Conservation (phyloP, 2,888 invertebrate genomes). For the Deilephila porcellus region DNA sequence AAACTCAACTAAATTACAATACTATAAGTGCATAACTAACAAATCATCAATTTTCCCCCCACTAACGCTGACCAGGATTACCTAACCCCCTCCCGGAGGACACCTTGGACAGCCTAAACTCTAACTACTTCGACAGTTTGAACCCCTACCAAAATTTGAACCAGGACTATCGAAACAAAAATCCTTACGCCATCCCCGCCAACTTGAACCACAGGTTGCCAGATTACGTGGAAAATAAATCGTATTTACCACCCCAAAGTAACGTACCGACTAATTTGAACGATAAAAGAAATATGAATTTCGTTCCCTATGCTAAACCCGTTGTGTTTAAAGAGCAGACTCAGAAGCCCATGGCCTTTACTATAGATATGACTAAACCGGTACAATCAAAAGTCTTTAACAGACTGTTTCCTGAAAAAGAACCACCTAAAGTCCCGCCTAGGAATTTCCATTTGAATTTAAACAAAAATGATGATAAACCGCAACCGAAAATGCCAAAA, state of each 20-base stretch:
- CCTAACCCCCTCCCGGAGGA: conserved; percentile 66
- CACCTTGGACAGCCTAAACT: conserved; percentile 72
- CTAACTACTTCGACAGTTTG: conserved; percentile 77
- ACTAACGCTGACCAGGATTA: conserved; percentile 73
- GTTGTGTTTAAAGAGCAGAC: conserved; percentile 67
- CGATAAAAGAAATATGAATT: conserved; percentile 59
- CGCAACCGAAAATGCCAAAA: conserved; percentile 64
- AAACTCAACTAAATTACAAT: conserved; percentile 24
- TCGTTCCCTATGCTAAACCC: conserved; percentile 60
- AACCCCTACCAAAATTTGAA: conserved; percentile 66
- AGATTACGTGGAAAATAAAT: conserved; percentile 65
- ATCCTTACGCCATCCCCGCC: conserved; percentile 82
- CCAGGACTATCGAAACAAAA: conserved; percentile 73
- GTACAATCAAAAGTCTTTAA: conserved; percentile 76
- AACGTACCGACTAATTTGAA: conserved; percentile 51
- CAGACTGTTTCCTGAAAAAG: conserved; percentile 71
- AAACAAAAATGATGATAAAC: conserved; percentile 66
- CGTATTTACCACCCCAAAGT: conserved; percentile 79
- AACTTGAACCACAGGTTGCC: conserved; percentile 77
- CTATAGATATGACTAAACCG: conserved; percentile 67
- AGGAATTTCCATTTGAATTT: conserved; percentile 76
- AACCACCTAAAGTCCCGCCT: conserved; percentile 61
- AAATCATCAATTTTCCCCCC: conserved; percentile 45
- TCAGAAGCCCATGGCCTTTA: conserved; percentile 65
- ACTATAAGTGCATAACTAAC: conserved; percentile 41